These are phyloP conservation scores for Microctonus brassicae DNA, from an alignment of 2,888 invertebrate genomes.

Conservation along the genomic window DNA sequence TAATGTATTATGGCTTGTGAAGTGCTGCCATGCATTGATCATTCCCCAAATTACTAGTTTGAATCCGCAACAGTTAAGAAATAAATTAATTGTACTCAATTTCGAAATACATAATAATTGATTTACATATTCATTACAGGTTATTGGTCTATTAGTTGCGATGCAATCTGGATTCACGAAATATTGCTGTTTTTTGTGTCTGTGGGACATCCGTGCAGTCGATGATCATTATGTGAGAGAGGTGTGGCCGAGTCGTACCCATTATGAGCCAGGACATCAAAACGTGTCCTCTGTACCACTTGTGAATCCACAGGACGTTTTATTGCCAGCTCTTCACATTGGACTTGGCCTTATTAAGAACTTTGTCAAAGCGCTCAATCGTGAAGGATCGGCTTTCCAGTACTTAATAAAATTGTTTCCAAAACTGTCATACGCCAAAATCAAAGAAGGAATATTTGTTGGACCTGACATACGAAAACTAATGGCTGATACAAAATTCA, in stretches of 20 bases:
- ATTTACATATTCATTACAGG: no score
- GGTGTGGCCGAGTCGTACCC: constrained; percentile 10
- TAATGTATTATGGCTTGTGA: no score
- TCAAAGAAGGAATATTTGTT: constrained; percentile 39
- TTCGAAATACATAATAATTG: no score
- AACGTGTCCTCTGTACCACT: constrained; percentile 13
- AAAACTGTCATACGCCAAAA: constrained; percentile 33
- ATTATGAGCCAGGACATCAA: constrained; percentile 8
- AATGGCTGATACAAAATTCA: constrained; percentile 34
- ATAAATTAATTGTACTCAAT: no score
- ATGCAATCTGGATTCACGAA: constrained; percentile 33
- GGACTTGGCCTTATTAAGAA: constrained; percentile 51
- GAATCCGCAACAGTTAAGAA: no score
- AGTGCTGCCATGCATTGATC: no score
- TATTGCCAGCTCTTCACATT: constrained; percentile 51
- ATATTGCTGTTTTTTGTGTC: constrained; percentile 30
- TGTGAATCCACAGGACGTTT: constrained; percentile 21
- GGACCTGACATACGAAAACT: constrained; percentile 36
- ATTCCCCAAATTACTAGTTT: no score
- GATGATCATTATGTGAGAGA: constrained; percentile 17
- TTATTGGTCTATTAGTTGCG: constrained; percentile 14
- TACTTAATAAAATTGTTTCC: constrained; percentile 34
- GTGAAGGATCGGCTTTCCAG: constrained; percentile 24
- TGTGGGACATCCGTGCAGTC: constrained; percentile 30
- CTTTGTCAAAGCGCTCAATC: constrained; percentile 44